These are phyloP conservation scores for Telmatochromis sp. DNA, from an alignment of 2,113 vertebrate species.

Conservation along the genomic window DNA sequence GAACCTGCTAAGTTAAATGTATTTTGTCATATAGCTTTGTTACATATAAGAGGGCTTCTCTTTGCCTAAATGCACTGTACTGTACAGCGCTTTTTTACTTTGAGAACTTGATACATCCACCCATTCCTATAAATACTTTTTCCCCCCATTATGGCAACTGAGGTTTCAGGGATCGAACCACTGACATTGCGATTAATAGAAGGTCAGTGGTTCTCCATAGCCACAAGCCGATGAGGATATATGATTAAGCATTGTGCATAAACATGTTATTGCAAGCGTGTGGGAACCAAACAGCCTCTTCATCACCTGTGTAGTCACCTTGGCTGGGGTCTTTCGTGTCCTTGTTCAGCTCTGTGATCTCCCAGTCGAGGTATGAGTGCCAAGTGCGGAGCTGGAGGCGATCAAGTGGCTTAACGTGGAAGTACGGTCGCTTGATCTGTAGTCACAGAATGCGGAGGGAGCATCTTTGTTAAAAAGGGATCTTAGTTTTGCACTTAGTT, in stretches of 20 bases:
- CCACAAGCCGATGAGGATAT: not conserved
- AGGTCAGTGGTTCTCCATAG: not conserved
- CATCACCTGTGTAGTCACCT: not conserved
- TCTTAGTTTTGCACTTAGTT: not conserved
- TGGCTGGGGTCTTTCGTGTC: conserved; percentile 4
- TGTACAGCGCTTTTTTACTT: not conserved
- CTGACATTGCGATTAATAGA: not conserved
- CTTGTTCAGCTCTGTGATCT: conserved; percentile 52
- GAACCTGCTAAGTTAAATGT: not conserved
- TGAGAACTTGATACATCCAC: not conserved
- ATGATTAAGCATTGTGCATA: not conserved
- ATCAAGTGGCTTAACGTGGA: conserved; percentile 79
- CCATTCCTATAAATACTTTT: not conserved
- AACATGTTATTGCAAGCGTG: not conserved
- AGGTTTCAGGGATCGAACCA: not conserved
- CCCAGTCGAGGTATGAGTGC: conserved; percentile 82
- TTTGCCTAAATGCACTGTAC: not conserved
- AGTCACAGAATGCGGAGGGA: not conserved
- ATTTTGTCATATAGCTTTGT: not conserved
- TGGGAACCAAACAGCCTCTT: not conserved
- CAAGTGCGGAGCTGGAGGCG: conserved; percentile 76
- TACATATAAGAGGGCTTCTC: not conserved
- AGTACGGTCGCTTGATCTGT: conserved; percentile 82
- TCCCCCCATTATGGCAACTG: not conserved
- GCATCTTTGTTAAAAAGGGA: not conserved